Evolutionary conservation across 1,140 invertebrate species (phyloP).

Genomic region (Paralvinella palmiformis): DNA sequence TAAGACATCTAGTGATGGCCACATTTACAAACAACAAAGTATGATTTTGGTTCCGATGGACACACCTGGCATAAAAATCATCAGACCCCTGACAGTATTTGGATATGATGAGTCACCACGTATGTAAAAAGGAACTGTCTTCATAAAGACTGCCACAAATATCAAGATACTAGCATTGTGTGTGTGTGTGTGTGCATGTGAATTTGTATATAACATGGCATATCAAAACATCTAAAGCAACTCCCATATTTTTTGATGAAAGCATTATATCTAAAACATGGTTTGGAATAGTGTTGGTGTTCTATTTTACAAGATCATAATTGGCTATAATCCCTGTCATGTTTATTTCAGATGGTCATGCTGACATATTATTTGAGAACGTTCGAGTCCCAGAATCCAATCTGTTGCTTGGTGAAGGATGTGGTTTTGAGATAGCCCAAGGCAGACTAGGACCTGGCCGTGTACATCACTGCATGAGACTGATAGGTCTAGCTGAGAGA

Average conservation of each 20-base stretch:
- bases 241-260: too few relatives aligned
- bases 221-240: too few relatives aligned
- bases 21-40: constrained; percentile 48
- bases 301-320: too few relatives aligned
- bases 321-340: too few relatives aligned
- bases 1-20: constrained; percentile 38
- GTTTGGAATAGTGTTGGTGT: too few relatives aligned
- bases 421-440: constrained; percentile 54
- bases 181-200: too few relatives aligned
- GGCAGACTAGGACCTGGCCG: constrained; percentile 52
- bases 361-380: constrained; percentile 52
- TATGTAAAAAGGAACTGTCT: constrained; percentile 26
- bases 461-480: constrained; percentile 54
- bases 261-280: too few relatives aligned
- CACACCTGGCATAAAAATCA: constrained; percentile 46
- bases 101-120: constrained; percentile 51
- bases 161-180: neutral
- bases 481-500: constrained; percentile 50
- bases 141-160: neutral
- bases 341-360: constrained; percentile 45
- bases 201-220: too few relatives aligned
- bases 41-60: constrained; percentile 55
- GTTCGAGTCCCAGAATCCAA: constrained; percentile 48
- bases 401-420: constrained; percentile 51
- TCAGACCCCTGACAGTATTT: constrained; percentile 49